Percentiles rank a stretch among this genome's conserved stretches.
These are phyloP conservation scores for Esperia sulphurella DNA, from an alignment of 2,888 invertebrate species.

Conservation along the genomic window DNA sequence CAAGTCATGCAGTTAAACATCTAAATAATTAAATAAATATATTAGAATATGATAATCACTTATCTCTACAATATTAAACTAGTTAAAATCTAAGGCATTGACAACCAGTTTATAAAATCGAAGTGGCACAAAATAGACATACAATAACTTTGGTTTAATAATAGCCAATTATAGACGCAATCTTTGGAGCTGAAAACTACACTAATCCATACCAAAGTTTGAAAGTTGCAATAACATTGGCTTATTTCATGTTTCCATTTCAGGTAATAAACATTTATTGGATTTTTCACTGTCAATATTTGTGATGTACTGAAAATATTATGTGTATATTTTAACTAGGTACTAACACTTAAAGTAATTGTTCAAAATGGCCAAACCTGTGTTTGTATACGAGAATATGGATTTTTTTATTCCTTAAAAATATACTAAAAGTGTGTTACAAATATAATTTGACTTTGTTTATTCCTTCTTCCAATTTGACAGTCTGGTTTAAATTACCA, in stretches of 20 bases:
- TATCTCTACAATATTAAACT: conserved; percentile 53
- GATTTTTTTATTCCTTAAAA: background rate
- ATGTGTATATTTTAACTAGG: background rate
- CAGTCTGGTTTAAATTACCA: too few species aligned
- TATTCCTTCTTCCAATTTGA: background rate
- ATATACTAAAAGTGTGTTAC: too few species aligned
- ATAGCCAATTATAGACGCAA: background rate
- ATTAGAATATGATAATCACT: conserved; percentile 61
- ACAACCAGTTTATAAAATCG: conserved; percentile 58
- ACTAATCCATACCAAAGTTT: background rate
- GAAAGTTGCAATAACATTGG: too few species aligned
- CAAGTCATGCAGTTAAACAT: conserved; percentile 71
- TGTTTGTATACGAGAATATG: background rate
- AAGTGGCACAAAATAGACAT: conserved; percentile 59
- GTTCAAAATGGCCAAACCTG: conserved; percentile 46
- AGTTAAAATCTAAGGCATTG: conserved; percentile 52
- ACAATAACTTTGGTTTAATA: conserved; percentile 32
- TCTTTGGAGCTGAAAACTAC: background rate
- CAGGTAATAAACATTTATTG: background rate
- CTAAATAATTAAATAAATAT: conserved; percentile 68
- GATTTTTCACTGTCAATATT: conserved; percentile 17
- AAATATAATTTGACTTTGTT: background rate
- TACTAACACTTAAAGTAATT: conserved; percentile 32
- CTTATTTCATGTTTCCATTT: background rate
- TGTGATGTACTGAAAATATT: conserved; percentile 39